A percentile compares a stretch with the other conserved stretches of the same genome.
phyloP scores from a whole-genome alignment of 92 coral and sea anemone species.

The Hydrozoanthus gracilis region DNA sequence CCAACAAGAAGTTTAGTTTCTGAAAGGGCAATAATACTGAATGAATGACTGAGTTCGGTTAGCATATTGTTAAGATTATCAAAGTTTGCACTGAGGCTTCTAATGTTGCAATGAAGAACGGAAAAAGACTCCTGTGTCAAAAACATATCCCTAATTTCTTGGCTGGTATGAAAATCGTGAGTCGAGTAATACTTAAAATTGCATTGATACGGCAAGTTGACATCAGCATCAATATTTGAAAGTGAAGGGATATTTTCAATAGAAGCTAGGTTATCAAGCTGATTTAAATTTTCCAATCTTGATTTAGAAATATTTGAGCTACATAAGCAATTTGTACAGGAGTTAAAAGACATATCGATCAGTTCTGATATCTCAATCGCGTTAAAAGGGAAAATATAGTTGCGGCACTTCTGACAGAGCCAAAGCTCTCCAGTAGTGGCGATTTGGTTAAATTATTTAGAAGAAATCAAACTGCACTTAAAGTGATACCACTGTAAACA shows the following conservation, averaged over 20 bases:
- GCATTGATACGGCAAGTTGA: conserved; percentile 60
- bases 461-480: conserved; percentile 5
- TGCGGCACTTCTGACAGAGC: conserved; percentile 11
- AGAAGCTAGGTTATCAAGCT: conserved; percentile 30
- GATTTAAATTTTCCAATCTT: neutral
- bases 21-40: conserved; percentile 22
- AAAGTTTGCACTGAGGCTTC: conserved; percentile 42
- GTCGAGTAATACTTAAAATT: conserved; percentile 64
- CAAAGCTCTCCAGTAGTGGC: conserved; percentile 15
- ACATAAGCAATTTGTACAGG: conserved; percentile 39
- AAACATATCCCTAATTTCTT: conserved; percentile 45
- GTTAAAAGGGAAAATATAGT: neutral
- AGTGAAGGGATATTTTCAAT: conserved; percentile 61
- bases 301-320: conserved; percentile 29
- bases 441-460: conserved; percentile 17
- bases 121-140: conserved; percentile 6
- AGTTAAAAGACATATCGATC: conserved; percentile 14
- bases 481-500: conserved; percentile 36
- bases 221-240: conserved; percentile 65
- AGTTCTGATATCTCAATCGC: neutral
- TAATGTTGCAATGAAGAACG: conserved; percentile 22
- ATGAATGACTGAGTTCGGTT: conserved; percentile 20
- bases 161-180: conserved; percentile 63
- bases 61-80: conserved; percentile 41
- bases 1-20: conserved; percentile 6